Evolutionary conservation across 2,888 invertebrate species (phyloP), one percentile per base, ranked within the genome.

Genomic region (Mayetiola destructor): DNA sequence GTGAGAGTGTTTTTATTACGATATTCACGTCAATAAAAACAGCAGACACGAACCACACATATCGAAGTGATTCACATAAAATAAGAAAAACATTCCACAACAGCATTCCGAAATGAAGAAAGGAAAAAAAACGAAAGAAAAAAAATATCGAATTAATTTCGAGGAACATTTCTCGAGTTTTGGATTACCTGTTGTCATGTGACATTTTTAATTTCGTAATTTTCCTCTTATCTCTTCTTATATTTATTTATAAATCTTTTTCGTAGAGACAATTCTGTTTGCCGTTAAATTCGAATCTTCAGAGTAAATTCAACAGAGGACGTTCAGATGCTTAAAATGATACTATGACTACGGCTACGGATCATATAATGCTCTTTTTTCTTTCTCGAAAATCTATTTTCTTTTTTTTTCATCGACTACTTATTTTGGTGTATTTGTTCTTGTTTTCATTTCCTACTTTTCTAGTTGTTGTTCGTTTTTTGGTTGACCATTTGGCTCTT

Each of bases 151-250:
- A 48, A 48, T 48, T 48, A 48, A 6, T 48, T 48, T 48, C n/a
- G n/a, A n/a, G 48, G 27, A 27, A 4, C 27, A 27, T 16, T 48
- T 27, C 6, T 48, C 5, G 27, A 27, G 23, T 48, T 27, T 23
- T 48, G n/a, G 48, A 48, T 27, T 48, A 48, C 48, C 48, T 48
- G 48, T 48, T 48, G 48, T 48, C 48, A 48, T 48, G 48, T 48
- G 29, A 48, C 48, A 48, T 48, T 48, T 14, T 6, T 42, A 42
- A 42, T 23, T 39, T 23, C 23, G 23, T n/a, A 42, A n/a, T 36
- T 36, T 9, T 36, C 6, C 12, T 5, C 12, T 5, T 36, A n/a
- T 39, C 12, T 10, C 12, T 8, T 42, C 9, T 42, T 21, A 6
- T 18, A 18, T 39, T 39, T 18, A 8, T 18, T 39, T 18, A n/a